These are phyloP conservation scores for Halictus rubicundus DNA, from an alignment of 1,140 invertebrate genomes.

Conservation along the genomic window DNA sequence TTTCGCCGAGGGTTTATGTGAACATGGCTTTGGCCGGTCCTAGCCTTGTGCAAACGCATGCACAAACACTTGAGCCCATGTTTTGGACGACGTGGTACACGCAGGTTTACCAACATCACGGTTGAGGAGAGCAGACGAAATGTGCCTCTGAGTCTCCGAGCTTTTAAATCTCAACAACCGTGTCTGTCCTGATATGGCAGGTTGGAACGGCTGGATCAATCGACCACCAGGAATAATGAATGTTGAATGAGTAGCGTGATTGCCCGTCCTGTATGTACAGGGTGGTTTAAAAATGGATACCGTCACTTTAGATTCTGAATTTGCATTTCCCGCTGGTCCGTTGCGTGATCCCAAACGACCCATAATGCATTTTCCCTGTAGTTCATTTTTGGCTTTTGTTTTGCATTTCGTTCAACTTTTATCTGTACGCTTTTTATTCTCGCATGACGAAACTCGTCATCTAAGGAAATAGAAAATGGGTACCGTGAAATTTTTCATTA, in stretches of 20 bases:
- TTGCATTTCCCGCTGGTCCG: neutral
- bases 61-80: slow-evolving; percentile 3
- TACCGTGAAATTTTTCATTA: too few species aligned
- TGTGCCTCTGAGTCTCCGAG: neutral
- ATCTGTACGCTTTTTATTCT: too few species aligned
- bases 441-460: too few species aligned
- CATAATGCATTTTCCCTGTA: too few species aligned
- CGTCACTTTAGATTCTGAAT: neutral
- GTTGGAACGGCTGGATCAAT: slow-evolving; percentile 21
- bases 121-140: slow-evolving; percentile 14
- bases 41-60: slow-evolving; percentile 58
- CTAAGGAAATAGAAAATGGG: too few species aligned
- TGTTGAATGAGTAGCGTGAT: slow-evolving; percentile 13
- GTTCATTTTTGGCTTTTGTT: too few species aligned
- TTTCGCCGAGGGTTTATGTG: slow-evolving; percentile 3
- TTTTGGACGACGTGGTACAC: neutral
- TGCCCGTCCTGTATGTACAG: neutral
- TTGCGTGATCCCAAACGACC: too few species aligned
- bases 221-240: slow-evolving; percentile 32
- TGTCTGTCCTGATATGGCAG: slow-evolving; percentile 25
- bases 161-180: slow-evolving; percentile 22
- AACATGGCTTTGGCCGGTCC: slow-evolving; percentile 51
- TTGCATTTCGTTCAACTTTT: too few species aligned
- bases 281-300: neutral
- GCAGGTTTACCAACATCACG: slow-evolving; percentile 9